Evolutionary conservation across 2,797 vertebrate species (phyloP).

Genomic region (Acridotheres tristis): DNA sequence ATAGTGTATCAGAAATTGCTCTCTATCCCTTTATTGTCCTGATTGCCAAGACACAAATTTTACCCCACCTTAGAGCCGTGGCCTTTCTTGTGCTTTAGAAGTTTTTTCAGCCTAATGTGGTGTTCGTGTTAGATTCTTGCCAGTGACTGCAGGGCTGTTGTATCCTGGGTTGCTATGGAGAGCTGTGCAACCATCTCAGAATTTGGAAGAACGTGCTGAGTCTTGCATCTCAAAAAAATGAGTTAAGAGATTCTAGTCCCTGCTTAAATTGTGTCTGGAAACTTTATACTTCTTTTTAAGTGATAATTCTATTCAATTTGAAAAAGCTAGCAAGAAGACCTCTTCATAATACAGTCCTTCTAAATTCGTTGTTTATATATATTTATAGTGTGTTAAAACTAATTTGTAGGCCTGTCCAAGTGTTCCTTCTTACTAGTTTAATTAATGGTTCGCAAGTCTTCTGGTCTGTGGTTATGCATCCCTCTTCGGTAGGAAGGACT

Average conservation of each 20-base stretch:
- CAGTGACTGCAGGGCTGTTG: not conserved
- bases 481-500: not conserved
- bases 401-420: not conserved
- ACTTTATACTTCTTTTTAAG: not conserved
- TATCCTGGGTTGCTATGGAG: slow-evolving; percentile 27
- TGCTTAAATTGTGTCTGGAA: not conserved
- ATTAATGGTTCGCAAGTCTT: not conserved
- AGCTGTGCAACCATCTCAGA: not conserved
- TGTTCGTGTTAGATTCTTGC: not conserved
- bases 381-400: not conserved
- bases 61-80: not conserved
- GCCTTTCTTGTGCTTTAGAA: not conserved
- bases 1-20: not conserved
- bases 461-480: not conserved
- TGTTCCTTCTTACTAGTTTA: not conserved
- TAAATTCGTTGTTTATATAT: not conserved
- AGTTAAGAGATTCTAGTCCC: not conserved
- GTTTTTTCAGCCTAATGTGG: not conserved
- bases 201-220: not conserved
- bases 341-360: not conserved
- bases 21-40: not conserved
- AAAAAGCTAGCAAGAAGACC: not conserved
- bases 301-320: not conserved
- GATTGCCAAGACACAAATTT: not conserved
- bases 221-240: not conserved